Percentiles rank a stretch among this genome's conserved stretches.
Conservation (phyloP, 2,113 vertebrate genomes). For the Sterna hirundo region DNA sequence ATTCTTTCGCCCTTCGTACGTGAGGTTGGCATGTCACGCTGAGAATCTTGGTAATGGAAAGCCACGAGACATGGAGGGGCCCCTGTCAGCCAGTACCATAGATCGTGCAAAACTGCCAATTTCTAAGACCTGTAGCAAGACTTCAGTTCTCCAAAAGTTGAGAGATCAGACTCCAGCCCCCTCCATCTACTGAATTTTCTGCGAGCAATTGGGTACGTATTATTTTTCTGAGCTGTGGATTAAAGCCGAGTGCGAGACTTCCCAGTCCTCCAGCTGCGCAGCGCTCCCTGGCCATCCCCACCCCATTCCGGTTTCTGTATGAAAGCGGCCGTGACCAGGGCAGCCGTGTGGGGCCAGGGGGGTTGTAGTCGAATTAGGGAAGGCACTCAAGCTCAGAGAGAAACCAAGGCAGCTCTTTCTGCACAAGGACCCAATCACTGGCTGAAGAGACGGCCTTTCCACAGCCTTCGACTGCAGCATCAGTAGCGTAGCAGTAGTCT, state of each 20-base stretch:
- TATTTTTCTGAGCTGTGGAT: background rate
- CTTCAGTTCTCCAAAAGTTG: background rate
- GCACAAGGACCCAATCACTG: background rate
- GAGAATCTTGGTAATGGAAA: background rate
- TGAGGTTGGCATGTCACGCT: background rate
- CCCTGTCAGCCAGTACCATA: background rate
- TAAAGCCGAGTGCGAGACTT: background rate
- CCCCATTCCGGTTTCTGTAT: background rate
- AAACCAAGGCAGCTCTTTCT: background rate
- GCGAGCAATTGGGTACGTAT: background rate
- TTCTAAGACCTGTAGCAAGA: background rate
- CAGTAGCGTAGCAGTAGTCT: background rate
- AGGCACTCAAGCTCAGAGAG: background rate
- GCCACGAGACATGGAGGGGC: background rate
- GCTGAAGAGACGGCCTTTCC: background rate
- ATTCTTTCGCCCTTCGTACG: background rate
- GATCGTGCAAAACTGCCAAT: background rate
- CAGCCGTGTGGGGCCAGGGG: too few species aligned
- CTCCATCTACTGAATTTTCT: background rate
- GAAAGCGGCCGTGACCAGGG: background rate
- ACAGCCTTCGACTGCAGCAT: background rate
- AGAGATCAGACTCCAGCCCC: background rate
- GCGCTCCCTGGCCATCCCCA: fast-evolving
- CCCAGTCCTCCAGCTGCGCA: background rate
- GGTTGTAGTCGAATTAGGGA: background rate